Conservation (phyloP, 1,140 invertebrate species). For the Drosophila fuyamai region DNA sequence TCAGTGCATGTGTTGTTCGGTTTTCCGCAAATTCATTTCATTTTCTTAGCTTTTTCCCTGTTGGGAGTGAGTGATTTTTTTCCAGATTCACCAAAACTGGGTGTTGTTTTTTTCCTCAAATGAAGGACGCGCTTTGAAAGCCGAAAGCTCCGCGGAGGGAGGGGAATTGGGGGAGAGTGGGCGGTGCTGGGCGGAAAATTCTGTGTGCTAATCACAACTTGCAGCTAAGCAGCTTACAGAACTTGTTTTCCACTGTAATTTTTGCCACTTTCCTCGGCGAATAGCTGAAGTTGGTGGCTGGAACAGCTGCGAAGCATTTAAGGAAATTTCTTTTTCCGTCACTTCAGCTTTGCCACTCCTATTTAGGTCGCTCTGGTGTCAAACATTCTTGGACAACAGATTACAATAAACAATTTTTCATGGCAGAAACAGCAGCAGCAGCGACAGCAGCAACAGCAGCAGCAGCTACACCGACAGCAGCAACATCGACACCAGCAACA, state of each 20-base stretch:
- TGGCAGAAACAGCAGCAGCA: conserved; percentile 41
- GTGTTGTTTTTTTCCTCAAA: conserved; percentile 54
- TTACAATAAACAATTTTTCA: conserved; percentile 81
- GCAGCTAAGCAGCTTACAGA: conserved; percentile 77
- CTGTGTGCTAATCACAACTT: conserved; percentile 76
- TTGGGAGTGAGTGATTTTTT: conserved; percentile 40
- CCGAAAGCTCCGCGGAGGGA: conserved; percentile 34
- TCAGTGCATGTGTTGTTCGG: conserved; percentile 47
- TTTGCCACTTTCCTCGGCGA: conserved; percentile 45
- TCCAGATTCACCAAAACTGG: conserved; percentile 7
- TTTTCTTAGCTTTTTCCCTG: conserved; percentile 41
- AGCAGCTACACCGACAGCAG: neutral
- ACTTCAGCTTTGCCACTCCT: conserved; percentile 5
- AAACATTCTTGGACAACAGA: conserved; percentile 67
- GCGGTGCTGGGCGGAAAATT: conserved; percentile 24
- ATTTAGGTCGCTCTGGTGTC: conserved; percentile 43
- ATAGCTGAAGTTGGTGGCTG: conserved; percentile 41
- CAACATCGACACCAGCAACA: conserved; percentile 21
- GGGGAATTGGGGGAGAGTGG: too few relatives aligned
- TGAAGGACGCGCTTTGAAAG: conserved; percentile 53
- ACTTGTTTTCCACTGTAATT: conserved; percentile 73
- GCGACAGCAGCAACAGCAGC: conserved; percentile 3
- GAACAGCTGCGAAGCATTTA: conserved; percentile 51
- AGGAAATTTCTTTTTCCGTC: conserved; percentile 33
- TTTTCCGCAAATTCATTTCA: conserved; percentile 49